phyloP scores from a whole-genome alignment of 2,113 vertebrate genomes.

The Hirundichthys speculiger region DNA sequence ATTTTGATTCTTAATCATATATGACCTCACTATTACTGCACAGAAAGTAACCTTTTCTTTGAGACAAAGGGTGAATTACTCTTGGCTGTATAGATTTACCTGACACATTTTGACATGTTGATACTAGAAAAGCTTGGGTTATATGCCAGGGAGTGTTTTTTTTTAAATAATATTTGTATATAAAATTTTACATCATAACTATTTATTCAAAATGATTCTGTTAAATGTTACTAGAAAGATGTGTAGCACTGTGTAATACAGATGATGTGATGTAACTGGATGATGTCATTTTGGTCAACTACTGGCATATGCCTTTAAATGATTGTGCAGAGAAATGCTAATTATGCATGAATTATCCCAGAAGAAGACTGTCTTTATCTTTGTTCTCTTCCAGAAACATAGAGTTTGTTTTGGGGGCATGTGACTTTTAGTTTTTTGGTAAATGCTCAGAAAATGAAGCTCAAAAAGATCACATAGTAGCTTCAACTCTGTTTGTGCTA shows the following conservation, averaged over 20 bases:
- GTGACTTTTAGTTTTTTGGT: too few species aligned
- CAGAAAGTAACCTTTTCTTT: too few species aligned
- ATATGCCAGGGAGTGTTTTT: neutral
- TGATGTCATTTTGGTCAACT: neutral
- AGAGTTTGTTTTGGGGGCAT: too few species aligned
- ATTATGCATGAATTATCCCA: neutral
- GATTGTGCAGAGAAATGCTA: neutral
- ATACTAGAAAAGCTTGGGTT: neutral
- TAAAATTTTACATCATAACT: neutral
- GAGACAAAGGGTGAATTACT: too few species aligned
- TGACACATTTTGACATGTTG: neutral
- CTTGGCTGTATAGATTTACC: too few species aligned
- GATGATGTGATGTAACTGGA: slow-evolving; percentile 5
- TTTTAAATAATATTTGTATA: too few species aligned
- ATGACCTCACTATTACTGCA: too few species aligned
- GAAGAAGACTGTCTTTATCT: neutral
- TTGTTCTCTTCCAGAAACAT: neutral
- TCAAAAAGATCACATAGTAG: too few species aligned
- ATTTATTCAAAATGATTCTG: neutral
- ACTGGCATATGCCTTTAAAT: neutral
- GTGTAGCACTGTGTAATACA: neutral
- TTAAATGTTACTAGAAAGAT: neutral
- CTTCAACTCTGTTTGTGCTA: neutral
- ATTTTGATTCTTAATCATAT: too few species aligned
- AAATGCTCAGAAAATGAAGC: too few species aligned